Base-by-base conservation (phyloP, 2,888 invertebrate species). In the Minunthozetes semirufus region DNA sequence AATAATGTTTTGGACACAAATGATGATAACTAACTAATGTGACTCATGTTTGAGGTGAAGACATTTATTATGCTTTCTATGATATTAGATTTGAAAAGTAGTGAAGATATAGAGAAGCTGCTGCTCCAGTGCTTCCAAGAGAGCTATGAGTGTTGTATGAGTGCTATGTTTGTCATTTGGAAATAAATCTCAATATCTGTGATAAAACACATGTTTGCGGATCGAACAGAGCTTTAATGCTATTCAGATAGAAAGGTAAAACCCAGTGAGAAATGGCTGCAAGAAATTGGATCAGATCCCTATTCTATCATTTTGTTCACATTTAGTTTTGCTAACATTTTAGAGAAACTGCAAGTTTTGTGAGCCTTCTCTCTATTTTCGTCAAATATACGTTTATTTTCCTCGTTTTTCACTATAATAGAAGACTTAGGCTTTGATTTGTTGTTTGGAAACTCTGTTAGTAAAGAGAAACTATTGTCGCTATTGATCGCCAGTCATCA, bases 151-250 rank as follows among this genome's bases (percentile, higher is more conserved):
- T 59, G 59, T n/a, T n/a, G 22, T 59, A 59, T 59, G 59, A 22
- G n/a, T 56, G 48, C 61, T 29, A 13, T 63, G 29, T 59, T 66
- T 66, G 66, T 66, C 66, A 66, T 66, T 66, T 66, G 38, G n/a
- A 66, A 66, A 66, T 66, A 66, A 66, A 66, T 66, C 66, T 66
- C 66, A 66, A 66, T 66, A 66, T 66, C 33, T 66, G 13, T 9
- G 33, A 4, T 66, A 66, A 66, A 66, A 66, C 66, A 66, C 66
- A 66, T 66, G 66, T 66, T 66, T 66, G 66, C n/a, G 66, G 66
- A 66, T 66, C 66, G n/a, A 38, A 38, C 13, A n/a, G 33, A 66
- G 38, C 33, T 5, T 29, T 66, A 66, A 66, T 66, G 66, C n/a
- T 29, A 66, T 66, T 66, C 33, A 29, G n/a, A 66, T 19, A n/a